Evolutionary conservation across 2,113 vertebrate genomes (phyloP).

Genomic region (Amblyornis subalaris): DNA sequence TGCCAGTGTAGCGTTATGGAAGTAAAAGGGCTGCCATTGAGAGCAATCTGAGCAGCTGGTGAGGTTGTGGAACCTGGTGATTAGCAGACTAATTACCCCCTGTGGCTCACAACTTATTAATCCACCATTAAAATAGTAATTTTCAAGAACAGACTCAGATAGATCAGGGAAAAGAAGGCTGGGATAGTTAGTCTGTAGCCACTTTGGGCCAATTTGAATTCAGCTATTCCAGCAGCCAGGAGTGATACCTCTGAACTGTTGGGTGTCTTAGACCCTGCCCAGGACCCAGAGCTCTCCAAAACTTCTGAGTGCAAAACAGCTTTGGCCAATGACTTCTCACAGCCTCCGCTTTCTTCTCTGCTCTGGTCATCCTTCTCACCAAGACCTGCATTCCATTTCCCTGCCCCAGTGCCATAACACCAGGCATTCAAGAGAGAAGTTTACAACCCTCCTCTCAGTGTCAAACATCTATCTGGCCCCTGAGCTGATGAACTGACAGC

Average conservation of each 20-base stretch:
- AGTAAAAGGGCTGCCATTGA: slow-evolving; percentile 9
- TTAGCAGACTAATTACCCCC: slow-evolving; percentile 57
- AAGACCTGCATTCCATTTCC: neutral
- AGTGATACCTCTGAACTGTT: neutral
- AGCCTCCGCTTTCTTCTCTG: neutral
- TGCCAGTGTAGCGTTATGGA: neutral
- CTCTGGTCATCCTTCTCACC: neutral
- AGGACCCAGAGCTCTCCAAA: neutral
- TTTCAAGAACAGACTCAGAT: slow-evolving; percentile 4
- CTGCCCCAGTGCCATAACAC: rapidly evolving
- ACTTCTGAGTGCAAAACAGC: neutral
- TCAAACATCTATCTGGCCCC: neutral
- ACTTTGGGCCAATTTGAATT: neutral
- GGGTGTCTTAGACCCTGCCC: neutral
- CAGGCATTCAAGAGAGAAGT: neutral
- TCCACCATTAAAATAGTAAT: slow-evolving; percentile 58
- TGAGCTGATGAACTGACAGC: neutral
- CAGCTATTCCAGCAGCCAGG: neutral
- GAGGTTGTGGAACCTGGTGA: slow-evolving; percentile 23
- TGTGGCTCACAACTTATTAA: slow-evolving; percentile 64
- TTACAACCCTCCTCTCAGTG: neutral
- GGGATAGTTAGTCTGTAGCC: neutral
- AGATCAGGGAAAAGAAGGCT: neutral
- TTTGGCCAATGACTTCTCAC: neutral
- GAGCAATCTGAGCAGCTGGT: slow-evolving; percentile 9